Evolutionary conservation across 1,140 invertebrate genomes (phyloP).

Genomic region (Oedothorax gibbosus): DNA sequence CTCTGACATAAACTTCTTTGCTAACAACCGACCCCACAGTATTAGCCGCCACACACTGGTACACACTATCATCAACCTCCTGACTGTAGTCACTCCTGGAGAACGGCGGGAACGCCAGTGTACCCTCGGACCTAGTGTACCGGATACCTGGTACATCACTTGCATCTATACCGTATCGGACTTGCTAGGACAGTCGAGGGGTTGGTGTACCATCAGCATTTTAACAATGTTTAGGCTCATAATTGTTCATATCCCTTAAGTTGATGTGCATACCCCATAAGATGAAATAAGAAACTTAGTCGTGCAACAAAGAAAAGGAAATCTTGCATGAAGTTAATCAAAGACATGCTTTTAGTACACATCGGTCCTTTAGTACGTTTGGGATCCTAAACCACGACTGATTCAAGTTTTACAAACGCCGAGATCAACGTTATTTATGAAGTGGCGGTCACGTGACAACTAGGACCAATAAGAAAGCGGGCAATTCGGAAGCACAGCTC

Average conservation of each 20-base stretch:
- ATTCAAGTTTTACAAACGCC: too few species aligned
- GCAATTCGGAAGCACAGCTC: too few species aligned
- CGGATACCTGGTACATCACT: slow-evolving; percentile 73
- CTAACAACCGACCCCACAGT: slow-evolving; percentile 90
- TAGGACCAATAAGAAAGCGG: too few species aligned
- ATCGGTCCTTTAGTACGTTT: too few species aligned
- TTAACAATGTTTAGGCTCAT: slow-evolving; percentile 91
- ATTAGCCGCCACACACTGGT: slow-evolving; percentile 90
- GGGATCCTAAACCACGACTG: too few species aligned
- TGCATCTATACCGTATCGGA: slow-evolving; percentile 74
- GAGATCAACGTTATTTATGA: too few species aligned
- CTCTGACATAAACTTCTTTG: slow-evolving; percentile 91
- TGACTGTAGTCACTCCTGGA: slow-evolving; percentile 69
- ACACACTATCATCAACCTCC: slow-evolving; percentile 71
- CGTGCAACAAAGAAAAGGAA: too few species aligned
- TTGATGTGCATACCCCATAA: too few species aligned
- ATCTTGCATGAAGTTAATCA: too few species aligned
- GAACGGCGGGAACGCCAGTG: slow-evolving; percentile 68
- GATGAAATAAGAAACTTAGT: too few species aligned
- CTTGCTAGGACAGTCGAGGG: slow-evolving; percentile 86
- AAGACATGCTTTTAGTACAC: too few species aligned
- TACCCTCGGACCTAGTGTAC: slow-evolving; percentile 72
- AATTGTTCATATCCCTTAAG: slow-evolving; percentile 76
- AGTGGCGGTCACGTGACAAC: too few species aligned
- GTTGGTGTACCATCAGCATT: slow-evolving; percentile 88